Percentiles rank a stretch among this genome's conserved stretches.
phyloP scores from a whole-genome alignment of 1,140 invertebrate species.

The Trachymyrmex septentrionalis region DNA sequence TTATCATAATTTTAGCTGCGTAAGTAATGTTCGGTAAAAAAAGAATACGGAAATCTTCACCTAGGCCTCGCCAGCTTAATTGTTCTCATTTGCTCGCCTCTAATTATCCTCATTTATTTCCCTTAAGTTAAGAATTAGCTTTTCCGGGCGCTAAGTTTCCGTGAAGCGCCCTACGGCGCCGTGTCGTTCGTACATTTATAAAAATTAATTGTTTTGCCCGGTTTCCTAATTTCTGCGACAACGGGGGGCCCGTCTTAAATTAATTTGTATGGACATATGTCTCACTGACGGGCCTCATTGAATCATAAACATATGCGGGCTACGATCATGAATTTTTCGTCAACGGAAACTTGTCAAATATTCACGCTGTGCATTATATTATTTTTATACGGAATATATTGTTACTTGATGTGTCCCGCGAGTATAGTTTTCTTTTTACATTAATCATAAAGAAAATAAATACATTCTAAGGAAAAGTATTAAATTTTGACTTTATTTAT shows the following conservation, averaged over 20 bases:
- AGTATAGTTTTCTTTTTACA: not conserved
- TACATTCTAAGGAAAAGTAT: not conserved
- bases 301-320: constrained; percentile 78
- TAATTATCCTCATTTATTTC: constrained; percentile 38
- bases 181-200: constrained; percentile 67
- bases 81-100: not conserved
- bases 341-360: not conserved
- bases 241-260: constrained; percentile 75
- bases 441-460: not conserved
- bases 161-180: constrained; percentile 29
- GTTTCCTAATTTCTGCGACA: constrained; percentile 78
- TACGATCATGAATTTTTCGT: constrained; percentile 54
- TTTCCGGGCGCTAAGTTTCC: constrained; percentile 62
- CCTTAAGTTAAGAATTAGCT: constrained; percentile 45
- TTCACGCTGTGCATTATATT: not conserved
- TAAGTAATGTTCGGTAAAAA: constrained; percentile 10
- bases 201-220: constrained; percentile 80
- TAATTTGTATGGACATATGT: constrained; percentile 77
- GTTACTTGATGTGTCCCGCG: no score
- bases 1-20: constrained; percentile 9
- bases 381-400: not conserved
- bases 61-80: constrained; percentile 30
- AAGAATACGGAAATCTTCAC: not conserved
- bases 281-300: constrained; percentile 9
- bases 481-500: not conserved